phyloP scores from a whole-genome alignment of 2,888 invertebrate species.

The Drosophila kokeensis region DNA sequence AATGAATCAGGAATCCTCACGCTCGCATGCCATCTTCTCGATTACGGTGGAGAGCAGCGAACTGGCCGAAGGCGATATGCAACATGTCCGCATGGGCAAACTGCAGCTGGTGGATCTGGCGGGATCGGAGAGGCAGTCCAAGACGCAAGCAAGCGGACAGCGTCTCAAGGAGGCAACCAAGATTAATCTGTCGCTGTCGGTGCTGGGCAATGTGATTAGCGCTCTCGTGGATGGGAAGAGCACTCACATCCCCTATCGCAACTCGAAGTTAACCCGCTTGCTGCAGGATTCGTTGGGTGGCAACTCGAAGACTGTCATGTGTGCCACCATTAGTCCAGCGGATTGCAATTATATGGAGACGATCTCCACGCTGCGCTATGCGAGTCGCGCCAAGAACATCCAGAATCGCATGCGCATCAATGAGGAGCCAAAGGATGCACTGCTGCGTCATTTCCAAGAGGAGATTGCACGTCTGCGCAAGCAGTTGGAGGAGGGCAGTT shows the following conservation, averaged over 20 bases:
- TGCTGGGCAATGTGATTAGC: conserved; percentile 98
- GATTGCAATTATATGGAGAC: conserved; percentile 98
- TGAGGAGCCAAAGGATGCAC: conserved; percentile 98
- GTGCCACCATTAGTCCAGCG: conserved; percentile 98
- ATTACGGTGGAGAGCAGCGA: conserved; percentile 98
- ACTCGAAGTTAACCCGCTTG: conserved; percentile 97
- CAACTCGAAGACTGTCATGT: conserved; percentile 98
- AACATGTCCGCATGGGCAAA: conserved; percentile 97
- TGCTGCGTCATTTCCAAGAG: conserved; percentile 97
- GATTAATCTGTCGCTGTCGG: conserved; percentile 98
- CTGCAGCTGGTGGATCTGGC: conserved; percentile 98
- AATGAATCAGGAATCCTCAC: conserved; percentile 98
- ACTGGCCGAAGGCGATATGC: conserved; percentile 91
- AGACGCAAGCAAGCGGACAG: conserved; percentile 97
- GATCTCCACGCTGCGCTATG: conserved; percentile 97
- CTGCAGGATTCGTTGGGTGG: conserved; percentile 99
- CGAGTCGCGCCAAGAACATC: conserved; percentile 98
- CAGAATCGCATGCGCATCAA: conserved; percentile 98
- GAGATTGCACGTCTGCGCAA: conserved; percentile 97
- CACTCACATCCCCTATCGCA: conserved; percentile 98
- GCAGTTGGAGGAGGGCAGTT: conserved; percentile 90
- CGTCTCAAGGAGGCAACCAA: conserved; percentile 98
- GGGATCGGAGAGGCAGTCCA: conserved; percentile 98
- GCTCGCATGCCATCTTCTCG: conserved; percentile 99
- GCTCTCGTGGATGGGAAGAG: conserved; percentile 98